Evolutionary conservation across 2,888 invertebrate species (phyloP), one percentile per base, ranked within the genome.

Genomic region (Agrochola lychnidis): DNA sequence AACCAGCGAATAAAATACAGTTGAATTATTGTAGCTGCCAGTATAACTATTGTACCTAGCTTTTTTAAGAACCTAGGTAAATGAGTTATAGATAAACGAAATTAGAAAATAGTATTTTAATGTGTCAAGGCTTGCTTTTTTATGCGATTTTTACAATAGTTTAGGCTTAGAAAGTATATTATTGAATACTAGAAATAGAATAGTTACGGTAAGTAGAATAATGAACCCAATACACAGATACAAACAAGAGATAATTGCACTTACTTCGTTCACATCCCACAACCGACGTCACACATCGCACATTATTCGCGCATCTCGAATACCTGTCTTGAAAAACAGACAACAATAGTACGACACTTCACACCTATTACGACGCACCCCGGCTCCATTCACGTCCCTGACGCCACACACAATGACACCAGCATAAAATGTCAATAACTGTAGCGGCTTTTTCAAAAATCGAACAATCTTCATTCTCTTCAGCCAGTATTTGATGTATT

Each of bases 291-390:
- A 84, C 87, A 87, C 74, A 83, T 87, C 78, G 61, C 42, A 61
- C 88, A 91, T 91, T 90, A 92, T 91, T 91, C 89, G 89, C 88
- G 89, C 90, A 91, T 90, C 90, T 87, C 88, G 81, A 88, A 92
- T 95, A 94, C 95, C 94, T 94, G 94, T 92, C 92, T 90, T 87
- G 88, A 85, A 88, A 88, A 88, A 88, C 84, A 90, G 81, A 89
- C 89, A 88, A 95, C 95, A 96, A 96, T 94, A 88, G 91, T 70
- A 75, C 86, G 91, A 94, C 95, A 96, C 96, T 96, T 96, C 96
- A 96, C 96, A 96, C 96, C 95, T 96, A 96, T 96, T 96, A 96
- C 92, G 92, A 90, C 91, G 92, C 94, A 94, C 94, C 93, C 92
- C 89, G 92, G 89, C 89, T 92, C 93, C 95, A 96, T 96, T 96